Conservation (phyloP, 2,113 vertebrate species). For the Burhinus oedicnemus region DNA sequence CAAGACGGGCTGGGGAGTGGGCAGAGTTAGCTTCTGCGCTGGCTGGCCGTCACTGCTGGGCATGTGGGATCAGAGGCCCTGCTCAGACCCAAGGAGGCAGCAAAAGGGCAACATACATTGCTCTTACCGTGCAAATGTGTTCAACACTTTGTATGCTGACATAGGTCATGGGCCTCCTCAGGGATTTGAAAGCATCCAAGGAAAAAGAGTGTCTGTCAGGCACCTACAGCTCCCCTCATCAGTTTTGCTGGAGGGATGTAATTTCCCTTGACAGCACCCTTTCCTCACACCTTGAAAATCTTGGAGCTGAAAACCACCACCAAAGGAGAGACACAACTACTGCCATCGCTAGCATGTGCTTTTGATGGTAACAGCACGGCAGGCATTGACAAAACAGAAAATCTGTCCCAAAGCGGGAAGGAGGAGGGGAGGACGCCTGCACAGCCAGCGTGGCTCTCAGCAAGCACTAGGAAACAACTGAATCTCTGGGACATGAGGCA, state of each 20-base stretch:
- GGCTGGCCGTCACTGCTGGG: fast-evolving
- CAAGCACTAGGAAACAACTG: neutral
- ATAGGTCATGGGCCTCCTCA: neutral
- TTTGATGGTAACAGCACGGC: neutral
- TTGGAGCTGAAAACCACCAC: neutral
- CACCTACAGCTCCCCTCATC: neutral
- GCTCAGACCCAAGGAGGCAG: neutral
- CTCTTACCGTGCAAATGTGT: neutral
- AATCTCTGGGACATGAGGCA: fast-evolving
- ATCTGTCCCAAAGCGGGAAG: neutral
- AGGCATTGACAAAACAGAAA: neutral
- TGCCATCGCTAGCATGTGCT: neutral
- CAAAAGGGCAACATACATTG: neutral
- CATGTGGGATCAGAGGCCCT: neutral
- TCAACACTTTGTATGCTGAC: neutral
- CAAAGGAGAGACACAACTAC: neutral
- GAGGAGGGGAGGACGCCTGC: neutral
- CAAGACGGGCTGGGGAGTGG: neutral
- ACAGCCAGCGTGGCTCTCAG: fast-evolving
- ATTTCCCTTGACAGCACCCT: neutral
- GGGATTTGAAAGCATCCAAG: neutral
- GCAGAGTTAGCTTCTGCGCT: neutral
- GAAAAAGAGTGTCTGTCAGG: neutral
- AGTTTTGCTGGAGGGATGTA: neutral
- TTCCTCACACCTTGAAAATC: neutral